Base-by-base conservation (phyloP, 2,797 vertebrate genomes). In the Sebastiscus albofasciatus region DNA sequence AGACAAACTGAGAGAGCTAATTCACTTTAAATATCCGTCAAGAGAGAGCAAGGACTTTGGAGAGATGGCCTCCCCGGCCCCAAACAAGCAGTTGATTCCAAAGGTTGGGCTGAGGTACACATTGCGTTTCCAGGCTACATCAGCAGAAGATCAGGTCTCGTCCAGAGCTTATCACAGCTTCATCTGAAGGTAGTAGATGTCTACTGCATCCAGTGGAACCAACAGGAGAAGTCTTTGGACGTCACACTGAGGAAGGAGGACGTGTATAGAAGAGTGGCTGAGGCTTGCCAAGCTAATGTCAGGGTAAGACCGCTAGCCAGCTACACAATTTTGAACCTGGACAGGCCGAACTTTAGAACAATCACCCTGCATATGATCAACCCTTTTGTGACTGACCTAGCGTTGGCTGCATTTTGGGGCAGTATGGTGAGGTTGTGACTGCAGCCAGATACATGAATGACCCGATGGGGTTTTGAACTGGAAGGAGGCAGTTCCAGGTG, bases 131-230 rank as follows among this genome's bases (percentile, higher is more conserved):
- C 46, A 52, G 46, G 18, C 46, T 18, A n/a, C 20, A 20, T 18
- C 18, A 8, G 46, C 0, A 8, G 46, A 52, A 9, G 46, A 14
- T 8, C 16, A 52, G 7, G 5, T n/a, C 18, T 18, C 3, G 16
- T 49, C 18, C 6, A 18, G 46, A 20, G 18, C 16, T 7, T 49
- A 20, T 6, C n/a, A 10, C n/a, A 54, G 52, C 20, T 54, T 10
- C 52, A n/a, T 10, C 5, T 54, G n/a, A 54, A 22, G 20, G 20
- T 54, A 6, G 52, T n/a, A 9, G n/a, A n/a, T 5, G 16, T 54
- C 20, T 54, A 22, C 52, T 54, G 52, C 52, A n/a, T 54, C 7
- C 52, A 54, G n/a, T 54, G 52, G 52, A 54, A 54, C 8, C 52
- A n/a, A 20, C 52, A 54, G 20, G 52, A 54, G n/a, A 22, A 54